Base-by-base conservation (phyloP, 2,113 vertebrate species). In the Halichoeres trimaculatus region DNA sequence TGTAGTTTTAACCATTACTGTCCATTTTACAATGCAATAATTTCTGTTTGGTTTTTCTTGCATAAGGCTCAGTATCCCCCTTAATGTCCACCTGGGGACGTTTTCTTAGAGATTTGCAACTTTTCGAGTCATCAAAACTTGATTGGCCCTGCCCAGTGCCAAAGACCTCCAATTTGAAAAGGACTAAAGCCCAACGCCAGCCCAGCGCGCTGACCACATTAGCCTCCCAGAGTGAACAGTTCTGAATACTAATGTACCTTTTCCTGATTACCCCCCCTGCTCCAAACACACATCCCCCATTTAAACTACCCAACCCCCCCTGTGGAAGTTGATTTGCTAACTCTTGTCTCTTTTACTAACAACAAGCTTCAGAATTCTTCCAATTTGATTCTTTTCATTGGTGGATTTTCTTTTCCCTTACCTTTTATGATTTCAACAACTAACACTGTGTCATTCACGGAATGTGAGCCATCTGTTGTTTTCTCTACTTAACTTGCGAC, bases 271-370 rank as follows among this genome's bases (percentile, higher is more conserved):
- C 76, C 81, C 55, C 55, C 63, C 84, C 84, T 76, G n/a, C 75
- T 81, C 72, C 65, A 89, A 78, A 53, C 58, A 75, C 80, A 81
- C 76, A 80, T 74, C 67, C 57, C 80, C 67, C 70, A 38, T 67
- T 53, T 57, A 87, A 88, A 72, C 68, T 55, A 41, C 77, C 82
- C 80, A 69, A 60, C 74, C 88, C 72, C 88, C 80, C 68, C 80
- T 72, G 85, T 93, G 91, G 78, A 93, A 80, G 85, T 92, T 90
- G 88, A 87, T 85, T 95, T 93, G 88, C 92, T 93, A 85, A 96
- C 94, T 95, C 84, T 92, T 94, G 91, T 95, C 93, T 96, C 92
- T 95, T 93, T 94, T 95, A 96, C 95, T 97, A 97, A 96, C 95
- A 93, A 88, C 83, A 91, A 91, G 89, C 84, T 93, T 92, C 91